These are phyloP conservation scores for Apis laboriosa DNA, from an alignment of 1,140 invertebrate genomes.

Conservation along the genomic window DNA sequence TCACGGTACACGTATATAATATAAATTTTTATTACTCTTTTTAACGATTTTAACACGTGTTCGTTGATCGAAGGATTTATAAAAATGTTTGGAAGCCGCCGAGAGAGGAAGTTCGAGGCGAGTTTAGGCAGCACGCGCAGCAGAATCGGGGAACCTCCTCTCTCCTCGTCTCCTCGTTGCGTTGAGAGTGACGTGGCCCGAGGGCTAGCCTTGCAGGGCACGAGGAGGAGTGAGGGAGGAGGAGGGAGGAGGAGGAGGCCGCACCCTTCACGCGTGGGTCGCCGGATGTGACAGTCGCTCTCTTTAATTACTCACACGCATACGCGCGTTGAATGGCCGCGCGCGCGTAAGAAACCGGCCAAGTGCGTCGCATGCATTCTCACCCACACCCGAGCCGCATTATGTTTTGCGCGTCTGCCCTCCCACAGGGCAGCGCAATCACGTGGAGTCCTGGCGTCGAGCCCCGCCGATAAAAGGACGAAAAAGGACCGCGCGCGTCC, in stretches of 20 bases:
- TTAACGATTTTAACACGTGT: no score
- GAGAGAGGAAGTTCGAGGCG: neutral
- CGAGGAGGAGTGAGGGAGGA: slow-evolving; percentile 23
- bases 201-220: slow-evolving; percentile 37
- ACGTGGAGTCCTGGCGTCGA: slow-evolving; percentile 41
- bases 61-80: no score
- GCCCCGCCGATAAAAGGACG: slow-evolving; percentile 51
- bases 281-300: slow-evolving; percentile 81
- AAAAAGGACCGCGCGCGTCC: slow-evolving; percentile 39
- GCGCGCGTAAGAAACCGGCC: slow-evolving; percentile 59
- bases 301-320: slow-evolving; percentile 81
- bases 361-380: slow-evolving; percentile 54
- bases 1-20: no score
- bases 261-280: slow-evolving; percentile 81
- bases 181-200: slow-evolving; percentile 53
- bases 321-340: slow-evolving; percentile 58
- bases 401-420: slow-evolving; percentile 68
- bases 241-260: slow-evolving; percentile 63
- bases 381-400: slow-evolving; percentile 54
- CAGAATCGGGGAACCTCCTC: neutral
- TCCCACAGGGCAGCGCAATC: slow-evolving; percentile 63
- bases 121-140: neutral
- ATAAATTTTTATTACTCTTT: no score
- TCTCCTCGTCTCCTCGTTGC: slow-evolving; percentile 39
- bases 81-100: no score